These are phyloP conservation scores for Bufotes viridis DNA, from an alignment of 2,797 vertebrate species.

Conservation along the genomic window DNA sequence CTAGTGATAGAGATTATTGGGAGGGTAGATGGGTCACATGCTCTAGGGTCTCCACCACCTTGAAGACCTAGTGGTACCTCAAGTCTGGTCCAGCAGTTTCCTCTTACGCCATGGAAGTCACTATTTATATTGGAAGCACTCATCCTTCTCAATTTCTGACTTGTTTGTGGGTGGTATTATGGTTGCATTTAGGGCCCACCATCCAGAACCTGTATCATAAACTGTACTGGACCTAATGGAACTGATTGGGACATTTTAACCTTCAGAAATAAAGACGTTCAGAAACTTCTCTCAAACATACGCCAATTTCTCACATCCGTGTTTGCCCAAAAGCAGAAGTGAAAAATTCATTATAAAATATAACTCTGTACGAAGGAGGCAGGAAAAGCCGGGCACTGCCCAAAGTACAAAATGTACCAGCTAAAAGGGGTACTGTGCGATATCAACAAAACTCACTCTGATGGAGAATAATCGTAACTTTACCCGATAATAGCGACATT, in stretches of 20 bases:
- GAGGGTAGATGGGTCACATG: background rate
- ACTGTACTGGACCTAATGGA: no score
- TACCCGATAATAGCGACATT: no score
- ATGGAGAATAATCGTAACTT: no score
- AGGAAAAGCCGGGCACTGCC: background rate
- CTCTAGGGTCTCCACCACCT: background rate
- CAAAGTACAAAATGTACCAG: background rate
- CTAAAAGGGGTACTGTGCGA: background rate
- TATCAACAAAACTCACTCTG: no score
- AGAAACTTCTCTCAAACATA: background rate
- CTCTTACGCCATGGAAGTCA: no score
- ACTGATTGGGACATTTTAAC: background rate
- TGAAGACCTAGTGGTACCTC: background rate
- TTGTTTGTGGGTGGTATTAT: no score
- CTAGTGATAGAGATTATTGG: background rate
- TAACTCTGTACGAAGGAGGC: background rate
- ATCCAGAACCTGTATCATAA: no score
- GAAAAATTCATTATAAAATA: background rate
- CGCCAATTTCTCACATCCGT: background rate
- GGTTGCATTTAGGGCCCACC: no score
- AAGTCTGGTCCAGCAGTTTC: no score
- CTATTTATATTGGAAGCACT: background rate
- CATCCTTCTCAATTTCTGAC: no score
- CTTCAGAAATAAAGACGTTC: background rate
- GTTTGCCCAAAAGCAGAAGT: slow-evolving; percentile 21